A percentile compares a stretch with the other conserved stretches of the same genome.
Conservation (phyloP, 2,888 invertebrate species). For the Petrophora chlorosata region DNA sequence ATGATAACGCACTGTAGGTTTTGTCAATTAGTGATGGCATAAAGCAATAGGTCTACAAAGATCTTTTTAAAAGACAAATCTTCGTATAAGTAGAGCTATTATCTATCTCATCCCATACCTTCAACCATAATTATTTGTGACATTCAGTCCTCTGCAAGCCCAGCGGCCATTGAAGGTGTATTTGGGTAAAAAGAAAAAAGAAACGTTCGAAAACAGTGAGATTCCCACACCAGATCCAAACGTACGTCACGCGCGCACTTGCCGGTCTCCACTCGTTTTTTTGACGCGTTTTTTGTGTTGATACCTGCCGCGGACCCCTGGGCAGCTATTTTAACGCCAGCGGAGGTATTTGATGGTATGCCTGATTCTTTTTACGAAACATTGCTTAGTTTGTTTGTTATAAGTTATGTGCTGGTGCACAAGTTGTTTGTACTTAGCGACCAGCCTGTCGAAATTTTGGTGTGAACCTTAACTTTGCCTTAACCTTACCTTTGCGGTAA, state of each 20-base stretch:
- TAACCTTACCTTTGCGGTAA: too few species aligned
- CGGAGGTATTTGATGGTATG: constrained; percentile 6
- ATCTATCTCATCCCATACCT: too few species aligned
- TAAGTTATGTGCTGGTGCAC: not conserved
- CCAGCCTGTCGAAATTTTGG: too few species aligned
- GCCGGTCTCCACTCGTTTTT: constrained; percentile 5
- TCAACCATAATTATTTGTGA: not conserved
- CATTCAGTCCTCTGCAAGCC: not conserved
- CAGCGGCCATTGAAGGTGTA: not conserved
- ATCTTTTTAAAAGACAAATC: too few species aligned
- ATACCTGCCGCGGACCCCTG: constrained; percentile 36
- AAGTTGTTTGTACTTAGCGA: too few species aligned
- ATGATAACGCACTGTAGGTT: too few species aligned
- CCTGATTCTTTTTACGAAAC: constrained; percentile 6
- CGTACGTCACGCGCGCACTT: constrained; percentile 26
- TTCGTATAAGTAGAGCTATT: too few species aligned
- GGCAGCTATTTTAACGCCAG: constrained; percentile 25
- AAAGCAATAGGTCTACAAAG: too few species aligned
- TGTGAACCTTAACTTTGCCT: too few species aligned
- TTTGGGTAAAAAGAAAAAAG: constrained; percentile 1
- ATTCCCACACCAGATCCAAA: constrained; percentile 33
- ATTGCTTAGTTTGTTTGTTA: constrained; percentile 12
- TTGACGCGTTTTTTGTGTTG: constrained; percentile 22
- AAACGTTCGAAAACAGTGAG: constrained; percentile 6
- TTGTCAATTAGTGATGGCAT: too few species aligned